Base-by-base conservation (phyloP, 2,113 vertebrate species). In the Mesocricetus auratus region DNA sequence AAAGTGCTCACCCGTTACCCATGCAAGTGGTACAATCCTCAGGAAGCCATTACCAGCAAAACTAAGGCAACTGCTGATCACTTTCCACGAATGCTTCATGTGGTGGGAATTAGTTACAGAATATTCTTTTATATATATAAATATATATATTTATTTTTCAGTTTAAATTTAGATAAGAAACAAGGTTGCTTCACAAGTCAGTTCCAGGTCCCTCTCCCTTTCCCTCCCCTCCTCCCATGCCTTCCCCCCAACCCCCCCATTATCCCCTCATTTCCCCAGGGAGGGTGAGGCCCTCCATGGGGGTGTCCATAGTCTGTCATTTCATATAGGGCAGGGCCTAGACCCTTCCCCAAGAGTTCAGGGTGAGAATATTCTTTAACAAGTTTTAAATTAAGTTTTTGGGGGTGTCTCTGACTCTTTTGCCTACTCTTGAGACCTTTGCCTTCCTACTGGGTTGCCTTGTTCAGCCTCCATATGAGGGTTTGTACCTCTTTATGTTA, bases 41-140 rank as follows among this genome's bases (percentile, higher is more conserved):
- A 91, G 78, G 68, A 78, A 66, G 78, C 81, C 24, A 45, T 83
- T 68, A 82, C 11, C n/a, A 50, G 16, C 21, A 78, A 62, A 78
- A 78, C 96, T 77, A 33, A 71, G 83, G 5, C 82, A 91, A 69
- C 60, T 58, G 56, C 62, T 83, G 47, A 92, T 69, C 13, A 93
- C 74, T 89, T 93, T 73, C 71, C 69, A 62, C 2, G 33, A 47
- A 31, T 22, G 60, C 73, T 1, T 39, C 56, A 13, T 94, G 24
- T 53, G 60, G 83, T 77, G 11, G 60, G 93, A 58, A 91, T 78
- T 21, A 83, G 10, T 19, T 77, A 56, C 29, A 66, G 24, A 36
- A 85, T 75, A 73, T 24, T 82, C 8, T 78, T 78, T 31, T 9
- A 31, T 31, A n/a, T n/a, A n/a, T n/a, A n/a, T n/a, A n/a, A 31